Evolutionary conservation across 1,140 invertebrate species (phyloP), one percentile per base, ranked within the genome.

Genomic region (Plodia interpunctella): DNA sequence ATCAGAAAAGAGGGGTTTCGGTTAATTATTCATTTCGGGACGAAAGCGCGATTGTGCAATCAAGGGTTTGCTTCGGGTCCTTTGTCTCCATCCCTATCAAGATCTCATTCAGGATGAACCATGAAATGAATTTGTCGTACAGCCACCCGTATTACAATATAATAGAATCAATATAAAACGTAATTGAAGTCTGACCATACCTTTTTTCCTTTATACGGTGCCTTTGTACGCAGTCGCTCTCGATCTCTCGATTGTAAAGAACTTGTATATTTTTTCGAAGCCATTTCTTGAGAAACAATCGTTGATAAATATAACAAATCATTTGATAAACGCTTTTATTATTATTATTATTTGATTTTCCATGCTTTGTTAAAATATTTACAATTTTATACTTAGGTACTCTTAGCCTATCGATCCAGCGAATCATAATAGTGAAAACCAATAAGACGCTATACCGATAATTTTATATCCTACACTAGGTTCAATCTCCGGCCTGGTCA

Each of bases 21-120:
- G 57, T 68, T 59, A 68, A 63, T 68, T 61, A 68, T 65, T 61
- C 58, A 59, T 57, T 60, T 61, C 19, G 58, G 56, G 60, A 19
- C 57, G 55, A 49, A 54, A 61, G 49, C 53, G 59, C 38, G 57
- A 66, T 53, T 57, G 55, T 10, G 25, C 20, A 58, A 38, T 58
- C 51, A 55, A 49, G 32, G 55, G 32, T 52, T 53, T 25, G 51
- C 11, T 25, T 20, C 10, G 51, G 11, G 11, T n/a, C 51, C 13
- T 53, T 53, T 53, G 51, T 53, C 51, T 53, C 21, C 6, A 25
- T 11, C 51, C 51, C 21, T 53, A 53, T 53, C 51, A 25, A 53
- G 51, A 25, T 53, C 25, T 53, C 20, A 53, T 25, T 53, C 51
- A 53, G 21, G 25, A 53, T 53, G 20, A 53, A 53, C 15, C 21